Conservation (phyloP, 2,888 invertebrate species). For the Torymus tubicola region DNA sequence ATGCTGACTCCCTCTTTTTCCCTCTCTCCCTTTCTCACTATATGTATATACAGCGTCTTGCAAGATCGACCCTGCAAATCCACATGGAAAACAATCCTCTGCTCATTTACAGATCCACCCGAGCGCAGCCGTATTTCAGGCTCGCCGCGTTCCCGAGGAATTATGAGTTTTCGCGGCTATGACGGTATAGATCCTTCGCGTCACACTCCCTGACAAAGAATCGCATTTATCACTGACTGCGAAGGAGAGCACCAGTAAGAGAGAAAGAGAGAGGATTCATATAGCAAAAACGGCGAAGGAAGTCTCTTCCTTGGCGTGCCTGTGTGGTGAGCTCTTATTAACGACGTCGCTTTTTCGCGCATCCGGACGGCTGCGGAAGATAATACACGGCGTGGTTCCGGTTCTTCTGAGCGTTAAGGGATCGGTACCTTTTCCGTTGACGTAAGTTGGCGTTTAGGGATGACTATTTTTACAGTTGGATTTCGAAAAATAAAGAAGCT, state of each 20-base stretch:
- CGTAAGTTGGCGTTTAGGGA: too few species aligned
- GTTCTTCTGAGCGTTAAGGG: background rate
- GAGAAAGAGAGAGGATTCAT: slow-evolving; percentile 45
- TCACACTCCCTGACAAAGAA: slow-evolving; percentile 37
- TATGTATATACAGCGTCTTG: too few species aligned
- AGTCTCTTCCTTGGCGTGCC: slow-evolving; percentile 15
- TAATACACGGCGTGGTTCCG: slow-evolving; percentile 13
- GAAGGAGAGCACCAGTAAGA: background rate
- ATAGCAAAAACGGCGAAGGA: slow-evolving; percentile 40
- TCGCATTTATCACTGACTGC: slow-evolving; percentile 40
- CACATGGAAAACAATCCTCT: background rate
- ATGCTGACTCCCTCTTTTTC: too few species aligned
- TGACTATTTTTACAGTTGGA: too few species aligned
- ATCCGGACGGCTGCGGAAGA: background rate
- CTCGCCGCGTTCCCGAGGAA: slow-evolving; percentile 28
- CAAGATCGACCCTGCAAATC: too few species aligned
- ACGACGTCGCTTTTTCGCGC: slow-evolving; percentile 52
- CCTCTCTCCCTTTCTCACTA: too few species aligned
- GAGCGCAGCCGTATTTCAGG: slow-evolving; percentile 25
- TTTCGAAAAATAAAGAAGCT: too few species aligned
- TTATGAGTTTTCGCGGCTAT: slow-evolving; percentile 38
- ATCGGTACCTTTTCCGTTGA: too few species aligned
- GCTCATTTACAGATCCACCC: slow-evolving; percentile 11
- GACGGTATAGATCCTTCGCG: background rate
- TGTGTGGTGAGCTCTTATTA: slow-evolving; percentile 47